Evolutionary conservation across 2,797 vertebrate species (phyloP), one percentile per base, ranked within the genome.

Genomic region (Gobionotothen gibberifrons): DNA sequence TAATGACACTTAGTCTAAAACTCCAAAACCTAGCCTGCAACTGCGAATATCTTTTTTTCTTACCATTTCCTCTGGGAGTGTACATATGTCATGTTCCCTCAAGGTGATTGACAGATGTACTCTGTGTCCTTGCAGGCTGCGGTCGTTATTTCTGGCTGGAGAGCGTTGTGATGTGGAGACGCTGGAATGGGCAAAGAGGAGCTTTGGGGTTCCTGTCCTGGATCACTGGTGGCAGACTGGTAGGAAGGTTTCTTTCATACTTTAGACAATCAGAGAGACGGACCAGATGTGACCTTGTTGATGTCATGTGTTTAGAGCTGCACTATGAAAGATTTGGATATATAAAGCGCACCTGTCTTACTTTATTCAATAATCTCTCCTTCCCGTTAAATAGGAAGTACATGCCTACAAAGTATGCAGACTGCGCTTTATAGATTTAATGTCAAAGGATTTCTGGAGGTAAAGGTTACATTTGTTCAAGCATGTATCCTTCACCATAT

Each of bases 181-280:
- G 0, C 88, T 99, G 48, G 92, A 98, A 49, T 99, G 98, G 98
- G 95, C 97, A 53, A 98, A 97, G 92, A 93, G 67, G 72, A 91
- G 90, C 83, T 99, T 99, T 83, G 94, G 92, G 40, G 97, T 97
- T 39, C 97, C 98, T 7, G 96, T 99, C 57, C 92, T 99, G 87
- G 98, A 99, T 90, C 98, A 99, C 81, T 99, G 98, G 98, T 99
- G 98, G 98, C 98, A 99, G 91, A 99, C 98, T 3, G 97, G 98
- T 99, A 90, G 93, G 95, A 76, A 13, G 48, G 1, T 1, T 13
- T 71, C 22, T 14, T 36, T 15, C 17, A 64, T 21, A 76, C 0
- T 43, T 16, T 63, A 44, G 15, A 62, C 4, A 4, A n/a, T 46
- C 22, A 15, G 17, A 64, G 17, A 1, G 14, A 22, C 21, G 9